Evolutionary conservation across 1,140 invertebrate species (phyloP).

Genomic region (Drosophila setifemur): DNA sequence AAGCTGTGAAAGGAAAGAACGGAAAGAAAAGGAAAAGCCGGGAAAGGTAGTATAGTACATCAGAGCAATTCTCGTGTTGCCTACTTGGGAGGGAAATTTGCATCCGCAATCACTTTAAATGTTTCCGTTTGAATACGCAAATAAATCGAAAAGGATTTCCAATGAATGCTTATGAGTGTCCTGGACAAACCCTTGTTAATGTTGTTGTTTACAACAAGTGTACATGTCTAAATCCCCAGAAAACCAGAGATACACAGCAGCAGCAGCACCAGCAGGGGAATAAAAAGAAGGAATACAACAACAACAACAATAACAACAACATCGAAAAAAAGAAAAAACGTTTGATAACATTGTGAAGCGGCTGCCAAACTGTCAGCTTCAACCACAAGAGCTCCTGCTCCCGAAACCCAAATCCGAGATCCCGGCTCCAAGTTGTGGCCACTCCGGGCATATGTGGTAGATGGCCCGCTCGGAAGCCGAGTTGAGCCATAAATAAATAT

Average conservation of each 20-base stretch:
- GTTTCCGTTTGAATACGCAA: slow-evolving; percentile 81
- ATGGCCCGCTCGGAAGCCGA: background rate
- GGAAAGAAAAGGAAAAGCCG: background rate
- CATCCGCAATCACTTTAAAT: slow-evolving; percentile 81
- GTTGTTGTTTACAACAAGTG: slow-evolving; percentile 78
- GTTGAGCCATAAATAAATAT: slow-evolving; percentile 77
- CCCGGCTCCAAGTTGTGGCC: slow-evolving; percentile 44
- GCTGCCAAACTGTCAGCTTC: slow-evolving; percentile 46
- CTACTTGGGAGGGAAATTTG: slow-evolving; percentile 64
- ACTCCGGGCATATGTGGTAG: slow-evolving; percentile 45
- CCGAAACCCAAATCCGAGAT: background rate
- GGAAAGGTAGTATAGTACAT: slow-evolving; percentile 13
- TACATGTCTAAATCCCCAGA: slow-evolving; percentile 70
- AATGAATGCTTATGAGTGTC: slow-evolving; percentile 79
- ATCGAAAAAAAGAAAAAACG: slow-evolving; percentile 8
- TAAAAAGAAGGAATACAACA: too few relatives aligned
- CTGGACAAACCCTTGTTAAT: slow-evolving; percentile 70
- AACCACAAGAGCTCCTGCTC: slow-evolving; percentile 24
- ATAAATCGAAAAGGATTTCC: slow-evolving; percentile 81
- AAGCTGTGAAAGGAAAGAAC: background rate
- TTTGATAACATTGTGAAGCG: slow-evolving; percentile 59
- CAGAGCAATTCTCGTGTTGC: slow-evolving; percentile 51
- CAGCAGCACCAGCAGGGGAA: slow-evolving; percentile 1
- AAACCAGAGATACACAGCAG: slow-evolving; percentile 34
- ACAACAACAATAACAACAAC: too few relatives aligned